Base-by-base conservation (phyloP, 2,113 vertebrate species). In the Heterotilapia buettikoferi region DNA sequence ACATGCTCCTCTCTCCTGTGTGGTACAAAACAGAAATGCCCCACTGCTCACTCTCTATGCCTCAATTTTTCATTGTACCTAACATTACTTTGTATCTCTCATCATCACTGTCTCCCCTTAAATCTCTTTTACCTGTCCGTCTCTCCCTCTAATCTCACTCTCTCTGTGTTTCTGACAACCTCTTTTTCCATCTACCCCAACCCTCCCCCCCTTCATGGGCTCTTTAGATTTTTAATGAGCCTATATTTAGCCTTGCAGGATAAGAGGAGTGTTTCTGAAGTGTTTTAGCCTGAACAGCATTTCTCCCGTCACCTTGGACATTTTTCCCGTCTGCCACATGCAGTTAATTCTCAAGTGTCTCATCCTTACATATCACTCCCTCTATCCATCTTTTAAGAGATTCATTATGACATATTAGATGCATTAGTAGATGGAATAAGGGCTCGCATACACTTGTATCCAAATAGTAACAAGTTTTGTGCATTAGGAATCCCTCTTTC, bases 221-320 rank as follows among this genome's bases (percentile, higher is more conserved):
- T 90, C 89, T 93, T 95, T 95, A 92, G 92, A 96, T 94, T 94
- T 95, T 95, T 95, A 95, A 96, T 96, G 95, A 95, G 90, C 31
- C 93, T 94, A 93, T 93, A 94, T 95, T 95, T 95, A 95, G 93
- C 93, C 81, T 63, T 43, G 87, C 81, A 85, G 86, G 82, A 89
- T 91, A 78, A 54, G 80, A 91, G 84, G 80, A 87, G 91, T 89
- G 81, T 92, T 92, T 94, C 89, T 80, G 56, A 93, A 89, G 87
- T 88, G 88, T 91, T 94, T 91, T 93, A 91, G 87, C 93, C 78
- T 90, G 87, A 89, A 87, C 86, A 86, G 90, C 89, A 91, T 95
- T 93, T 92, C 82, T 93, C 84, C 90, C 89, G 91, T 95, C 92
- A 94, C 95, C 94, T 94, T 91, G 90, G 91, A 92, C 92, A 90